phyloP scores from a whole-genome alignment of 2,113 vertebrate species.

The Thunnus maccoyii region DNA sequence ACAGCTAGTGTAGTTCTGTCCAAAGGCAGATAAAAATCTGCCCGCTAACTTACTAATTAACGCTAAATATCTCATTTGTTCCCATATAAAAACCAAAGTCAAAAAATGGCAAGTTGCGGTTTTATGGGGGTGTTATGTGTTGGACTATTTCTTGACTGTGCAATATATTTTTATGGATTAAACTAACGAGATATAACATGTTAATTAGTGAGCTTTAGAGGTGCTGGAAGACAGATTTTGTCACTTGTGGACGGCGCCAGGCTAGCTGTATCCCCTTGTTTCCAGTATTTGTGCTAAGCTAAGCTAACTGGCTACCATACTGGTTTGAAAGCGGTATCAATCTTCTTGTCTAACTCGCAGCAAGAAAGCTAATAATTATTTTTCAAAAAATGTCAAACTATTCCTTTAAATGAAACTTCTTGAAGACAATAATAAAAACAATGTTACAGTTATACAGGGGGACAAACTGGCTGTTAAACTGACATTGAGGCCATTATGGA shows the following conservation, averaged over 20 bases:
- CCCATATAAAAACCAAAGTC: too few species aligned
- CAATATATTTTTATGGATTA: too few species aligned
- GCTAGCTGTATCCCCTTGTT: too few species aligned
- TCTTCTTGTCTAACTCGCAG: not conserved
- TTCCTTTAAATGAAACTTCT: not conserved
- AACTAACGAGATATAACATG: too few species aligned
- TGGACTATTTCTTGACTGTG: too few species aligned
- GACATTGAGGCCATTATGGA: slow-evolving; percentile 28
- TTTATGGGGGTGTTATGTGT: too few species aligned
- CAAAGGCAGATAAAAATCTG: too few species aligned
- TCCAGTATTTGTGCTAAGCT: not conserved
- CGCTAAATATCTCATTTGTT: too few species aligned
- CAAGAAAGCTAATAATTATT: not conserved
- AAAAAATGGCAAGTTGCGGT: too few species aligned
- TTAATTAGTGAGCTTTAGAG: not conserved
- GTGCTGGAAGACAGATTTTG: not conserved
- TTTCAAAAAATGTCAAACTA: not conserved
- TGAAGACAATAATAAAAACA: slow-evolving; percentile 18
- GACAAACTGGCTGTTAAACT: slow-evolving; percentile 26
- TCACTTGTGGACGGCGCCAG: not conserved
- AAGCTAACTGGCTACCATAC: not conserved
- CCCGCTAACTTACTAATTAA: too few species aligned
- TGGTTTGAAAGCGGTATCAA: not conserved
- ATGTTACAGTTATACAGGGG: not conserved
- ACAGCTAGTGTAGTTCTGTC: too few species aligned